Conservation (phyloP, 1,140 invertebrate genomes). For the Phthorimaea operculella region DNA sequence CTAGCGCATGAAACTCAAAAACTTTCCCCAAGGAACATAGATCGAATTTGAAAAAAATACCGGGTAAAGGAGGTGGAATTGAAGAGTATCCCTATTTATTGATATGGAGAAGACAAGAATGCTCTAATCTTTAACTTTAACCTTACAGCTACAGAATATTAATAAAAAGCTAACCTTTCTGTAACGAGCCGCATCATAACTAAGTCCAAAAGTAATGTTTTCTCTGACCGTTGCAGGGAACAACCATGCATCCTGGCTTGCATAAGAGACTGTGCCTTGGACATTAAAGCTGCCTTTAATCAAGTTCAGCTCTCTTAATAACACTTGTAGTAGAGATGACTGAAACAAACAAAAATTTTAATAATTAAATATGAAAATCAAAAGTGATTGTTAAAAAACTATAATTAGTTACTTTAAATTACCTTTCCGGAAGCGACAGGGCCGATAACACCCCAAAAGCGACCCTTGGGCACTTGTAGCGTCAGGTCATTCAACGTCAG, state of each 20-base stretch:
- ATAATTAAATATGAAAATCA: too few species aligned
- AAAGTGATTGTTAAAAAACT: too few species aligned
- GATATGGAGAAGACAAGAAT: too few species aligned
- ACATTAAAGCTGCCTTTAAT: constrained; percentile 71
- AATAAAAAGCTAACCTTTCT: too few species aligned
- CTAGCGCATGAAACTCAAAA: too few species aligned
- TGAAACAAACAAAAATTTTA: constrained; percentile 40
- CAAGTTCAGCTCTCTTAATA: constrained; percentile 77
- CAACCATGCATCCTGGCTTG: constrained; percentile 82
- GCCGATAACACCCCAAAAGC: constrained; percentile 80
- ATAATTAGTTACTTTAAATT: too few species aligned
- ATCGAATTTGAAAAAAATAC: too few species aligned
- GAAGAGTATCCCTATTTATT: too few species aligned
- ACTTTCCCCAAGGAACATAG: too few species aligned
- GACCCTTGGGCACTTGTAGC: constrained; percentile 72
- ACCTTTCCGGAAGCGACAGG: constrained; percentile 84
- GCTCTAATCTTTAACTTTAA: too few species aligned
- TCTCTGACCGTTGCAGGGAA: constrained; percentile 76
- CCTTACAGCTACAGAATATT: too few species aligned
- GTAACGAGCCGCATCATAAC: constrained; percentile 75
- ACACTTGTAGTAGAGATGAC: constrained; percentile 77
- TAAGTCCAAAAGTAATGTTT: constrained; percentile 85
- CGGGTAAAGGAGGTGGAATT: too few species aligned
- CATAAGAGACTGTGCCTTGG: constrained; percentile 75
- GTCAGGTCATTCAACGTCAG: constrained; percentile 71